phyloP scores from a whole-genome alignment of 2,113 vertebrate genomes.

The Leptobrachium leishanense region DNA sequence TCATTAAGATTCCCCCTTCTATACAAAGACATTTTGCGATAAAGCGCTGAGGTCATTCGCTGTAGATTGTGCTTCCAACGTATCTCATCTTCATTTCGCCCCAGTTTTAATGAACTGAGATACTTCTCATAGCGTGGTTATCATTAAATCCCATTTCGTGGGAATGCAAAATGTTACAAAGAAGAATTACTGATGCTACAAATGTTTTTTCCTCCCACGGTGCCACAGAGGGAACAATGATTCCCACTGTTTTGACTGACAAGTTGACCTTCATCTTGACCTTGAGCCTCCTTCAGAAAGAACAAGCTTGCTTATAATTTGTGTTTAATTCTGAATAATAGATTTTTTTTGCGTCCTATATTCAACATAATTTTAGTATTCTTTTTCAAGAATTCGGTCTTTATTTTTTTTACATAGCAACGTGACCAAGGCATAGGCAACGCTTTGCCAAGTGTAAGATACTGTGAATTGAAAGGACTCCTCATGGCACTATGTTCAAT shows the following conservation, averaged over 20 bases:
- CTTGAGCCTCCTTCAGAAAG: constrained; percentile 57
- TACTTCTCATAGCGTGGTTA: neutral
- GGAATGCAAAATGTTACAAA: constrained; percentile 51
- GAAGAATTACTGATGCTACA: constrained; percentile 55
- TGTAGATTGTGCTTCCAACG: no score
- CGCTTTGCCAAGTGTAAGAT: no score
- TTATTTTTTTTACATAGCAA: no score
- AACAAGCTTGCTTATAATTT: constrained; percentile 51
- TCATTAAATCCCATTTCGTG: neutral
- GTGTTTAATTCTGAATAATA: neutral
- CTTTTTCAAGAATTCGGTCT: neutral
- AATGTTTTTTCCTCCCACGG: constrained; percentile 57
- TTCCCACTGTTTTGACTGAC: constrained; percentile 45
- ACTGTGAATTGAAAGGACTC: no score
- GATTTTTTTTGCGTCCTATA: neutral
- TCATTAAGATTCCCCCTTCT: no score
- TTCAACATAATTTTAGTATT: neutral
- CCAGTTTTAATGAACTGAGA: no score
- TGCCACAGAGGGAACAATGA: constrained; percentile 20
- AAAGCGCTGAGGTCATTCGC: no score
- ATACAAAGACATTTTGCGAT: no score
- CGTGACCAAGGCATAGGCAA: no score
- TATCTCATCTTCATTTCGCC: no score
- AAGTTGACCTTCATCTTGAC: constrained; percentile 49
- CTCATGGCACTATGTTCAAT: no score